Base-by-base conservation (phyloP, 1,140 invertebrate genomes). In the Lutraria rhynchaena region DNA sequence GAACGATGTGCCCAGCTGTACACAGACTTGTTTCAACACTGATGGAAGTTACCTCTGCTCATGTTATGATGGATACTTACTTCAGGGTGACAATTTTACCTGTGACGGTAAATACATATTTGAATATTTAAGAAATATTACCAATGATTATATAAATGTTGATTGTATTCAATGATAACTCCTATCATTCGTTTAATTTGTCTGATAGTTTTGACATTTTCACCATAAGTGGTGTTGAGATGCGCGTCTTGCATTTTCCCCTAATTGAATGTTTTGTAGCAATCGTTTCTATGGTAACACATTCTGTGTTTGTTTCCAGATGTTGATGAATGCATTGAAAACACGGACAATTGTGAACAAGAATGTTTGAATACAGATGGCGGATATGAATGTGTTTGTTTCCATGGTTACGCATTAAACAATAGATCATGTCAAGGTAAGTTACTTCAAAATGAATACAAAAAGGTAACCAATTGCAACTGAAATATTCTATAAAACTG, bases 1-100 rank as follows among this genome's bases (percentile, higher is more conserved):
- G 4, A n/a, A 55, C 24, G 3, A 19, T 41, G 33, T 15, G 24
- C 29, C 58, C 5, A 27, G 24, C 2, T 77, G 74, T 35, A n/a
- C 44, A 11, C 74, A 77, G 29, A 41, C 27, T 24, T 77, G 74
- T 51, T 65, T 41, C 58, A 77, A 77, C 74, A 77, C 60, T 22
- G 58, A 17, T 63, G 74, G 74, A 11, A 53, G 29, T 9, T 77
- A 33, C 37, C 9, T 13, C 0, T 77, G 74, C 29, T 27, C 27
- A n/a, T 77, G 74, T 53, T 51, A 33, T 29, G 11, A 4, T n/a
- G 74, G 74, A 9, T 75, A 44, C 55, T 5, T 9, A 13, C 70
- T 74, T 7, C 33, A 41, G 27, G 46, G 9, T n/a, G 55, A 74
- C 22, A 41, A 29, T 3, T 22, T 27, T n/a, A 41, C 70, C 19